Conservation (phyloP, 2,888 invertebrate genomes). For the Polydrusus tereticollis region DNA sequence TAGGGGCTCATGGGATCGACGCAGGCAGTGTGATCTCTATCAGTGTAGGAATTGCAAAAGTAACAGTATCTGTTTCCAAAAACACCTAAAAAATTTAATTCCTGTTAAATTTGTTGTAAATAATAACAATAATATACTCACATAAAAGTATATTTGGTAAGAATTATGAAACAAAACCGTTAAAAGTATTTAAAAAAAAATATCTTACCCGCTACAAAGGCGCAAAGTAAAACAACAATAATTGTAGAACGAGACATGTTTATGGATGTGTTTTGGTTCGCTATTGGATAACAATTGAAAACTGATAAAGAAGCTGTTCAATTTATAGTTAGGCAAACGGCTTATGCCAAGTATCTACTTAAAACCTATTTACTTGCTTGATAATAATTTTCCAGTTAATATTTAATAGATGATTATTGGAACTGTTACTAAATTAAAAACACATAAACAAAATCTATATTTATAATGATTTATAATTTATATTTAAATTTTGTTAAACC, state of each 20-base stretch:
- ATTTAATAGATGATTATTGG: too few relatives aligned
- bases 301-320: not conserved
- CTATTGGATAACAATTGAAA: not conserved
- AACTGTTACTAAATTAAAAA: too few relatives aligned
- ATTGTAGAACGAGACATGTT: not conserved
- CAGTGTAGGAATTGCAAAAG: constrained; percentile 43
- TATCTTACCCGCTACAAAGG: not conserved
- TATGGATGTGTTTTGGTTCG: not conserved
- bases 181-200: not conserved
- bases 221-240: not conserved
- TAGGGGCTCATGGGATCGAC: constrained; percentile 46
- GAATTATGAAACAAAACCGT: not conserved
- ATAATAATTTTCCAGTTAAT: too few relatives aligned
- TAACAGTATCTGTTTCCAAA: constrained; percentile 31
- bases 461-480: too few relatives aligned
- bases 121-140: not conserved
- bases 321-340: not conserved
- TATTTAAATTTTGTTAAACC: too few relatives aligned
- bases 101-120: not conserved
- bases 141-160: not conserved
- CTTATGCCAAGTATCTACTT: too few relatives aligned
- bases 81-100: constrained; percentile 9
- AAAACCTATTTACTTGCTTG: too few relatives aligned
- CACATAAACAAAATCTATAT: too few relatives aligned
- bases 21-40: constrained; percentile 38